Evolutionary conservation across 1,140 invertebrate genomes (phyloP).

Genomic region (Eubasilissa regina): DNA sequence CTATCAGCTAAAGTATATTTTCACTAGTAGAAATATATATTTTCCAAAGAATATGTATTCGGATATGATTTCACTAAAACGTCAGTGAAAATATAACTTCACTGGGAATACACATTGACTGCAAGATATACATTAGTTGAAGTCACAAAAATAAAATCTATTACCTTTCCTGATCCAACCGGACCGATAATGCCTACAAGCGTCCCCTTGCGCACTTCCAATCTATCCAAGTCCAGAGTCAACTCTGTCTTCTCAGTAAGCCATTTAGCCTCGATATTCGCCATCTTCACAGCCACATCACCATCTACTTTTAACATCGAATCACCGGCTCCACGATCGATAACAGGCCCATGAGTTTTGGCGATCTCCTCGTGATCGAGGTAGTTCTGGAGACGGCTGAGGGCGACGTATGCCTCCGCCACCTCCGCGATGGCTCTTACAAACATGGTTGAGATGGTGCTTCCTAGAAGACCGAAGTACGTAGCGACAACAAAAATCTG

Average conservation of each 20-base stretch:
- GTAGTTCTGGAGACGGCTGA: slow-evolving; percentile 74
- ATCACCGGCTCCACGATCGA: slow-evolving; percentile 24
- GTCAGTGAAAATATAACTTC: no score
- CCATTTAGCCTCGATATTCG: slow-evolving; percentile 63
- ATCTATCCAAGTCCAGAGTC: slow-evolving; percentile 70
- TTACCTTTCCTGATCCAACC: slow-evolving; percentile 76
- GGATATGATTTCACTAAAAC: no score
- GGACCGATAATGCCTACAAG: slow-evolving; percentile 77
- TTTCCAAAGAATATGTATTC: no score
- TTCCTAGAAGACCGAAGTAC: slow-evolving; percentile 77
- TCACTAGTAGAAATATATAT: no score
- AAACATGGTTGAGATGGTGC: slow-evolving; percentile 81
- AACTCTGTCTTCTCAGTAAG: slow-evolving; percentile 55
- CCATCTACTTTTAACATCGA: neutral
- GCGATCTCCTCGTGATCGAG: slow-evolving; percentile 71
- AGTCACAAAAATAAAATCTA: neutral
- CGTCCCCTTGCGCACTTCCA: slow-evolving; percentile 72
- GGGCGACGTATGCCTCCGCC: slow-evolving; percentile 76
- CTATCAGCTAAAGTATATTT: no score
- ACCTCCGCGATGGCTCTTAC: slow-evolving; percentile 79
- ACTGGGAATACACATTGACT: no score
- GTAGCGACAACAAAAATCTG: slow-evolving; percentile 78
- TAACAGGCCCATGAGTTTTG: slow-evolving; percentile 50
- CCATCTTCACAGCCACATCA: neutral
- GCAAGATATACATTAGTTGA: no score